A percentile compares a stretch with the other conserved stretches of the same genome.
Conservation (phyloP, 2,797 vertebrate genomes). For the Decapterus maruadsi region DNA sequence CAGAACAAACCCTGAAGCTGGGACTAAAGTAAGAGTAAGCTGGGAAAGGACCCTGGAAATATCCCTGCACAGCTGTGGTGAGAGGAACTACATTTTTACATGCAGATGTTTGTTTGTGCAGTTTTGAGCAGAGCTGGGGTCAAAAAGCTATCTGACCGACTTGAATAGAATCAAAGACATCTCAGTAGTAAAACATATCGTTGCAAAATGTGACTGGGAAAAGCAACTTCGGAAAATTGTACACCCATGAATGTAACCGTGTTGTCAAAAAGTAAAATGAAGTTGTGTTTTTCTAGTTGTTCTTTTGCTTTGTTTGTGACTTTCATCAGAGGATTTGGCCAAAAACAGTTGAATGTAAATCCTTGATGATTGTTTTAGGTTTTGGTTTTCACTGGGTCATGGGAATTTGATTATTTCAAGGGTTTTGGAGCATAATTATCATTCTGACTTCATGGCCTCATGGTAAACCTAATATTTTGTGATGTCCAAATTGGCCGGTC, state of each 20-base stretch:
- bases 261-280: not conserved
- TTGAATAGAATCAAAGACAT: not conserved
- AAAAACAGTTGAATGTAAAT: conserved; percentile 1
- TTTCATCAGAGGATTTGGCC: not conserved
- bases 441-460: not conserved
- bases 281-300: not conserved
- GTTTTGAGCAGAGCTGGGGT: not conserved
- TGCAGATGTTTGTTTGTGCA: not conserved
- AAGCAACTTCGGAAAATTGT: not conserved
- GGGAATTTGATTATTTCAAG: not conserved
- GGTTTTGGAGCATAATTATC: not conserved
- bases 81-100: conserved; percentile 14
- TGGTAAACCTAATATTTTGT: not conserved
- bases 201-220: no score
- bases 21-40: conserved; percentile 38
- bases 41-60: conserved; percentile 47
- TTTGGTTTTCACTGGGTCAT: not conserved
- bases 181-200: not conserved
- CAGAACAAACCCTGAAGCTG: conserved; percentile 30
- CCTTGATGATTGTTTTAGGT: not conserved
- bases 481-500: not conserved
- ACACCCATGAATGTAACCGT: not conserved
- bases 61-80: conserved; percentile 6
- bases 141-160: no score
- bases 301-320: not conserved